Evolutionary conservation across 2,888 invertebrate species (phyloP), one percentile per base, ranked within the genome.

Genomic region (Tipula helvola): DNA sequence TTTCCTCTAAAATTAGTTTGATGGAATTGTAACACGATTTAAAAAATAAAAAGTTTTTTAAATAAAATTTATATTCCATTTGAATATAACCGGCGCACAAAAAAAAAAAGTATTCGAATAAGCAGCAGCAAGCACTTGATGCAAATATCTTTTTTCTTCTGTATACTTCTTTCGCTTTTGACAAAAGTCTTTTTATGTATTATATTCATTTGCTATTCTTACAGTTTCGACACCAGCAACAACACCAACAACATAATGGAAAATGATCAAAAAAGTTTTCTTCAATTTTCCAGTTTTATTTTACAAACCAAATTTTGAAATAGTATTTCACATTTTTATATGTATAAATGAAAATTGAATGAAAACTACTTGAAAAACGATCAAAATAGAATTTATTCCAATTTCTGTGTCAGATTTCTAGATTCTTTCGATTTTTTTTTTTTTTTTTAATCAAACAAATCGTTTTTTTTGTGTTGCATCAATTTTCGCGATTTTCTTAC

Each of bases 21-120:
- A 28, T 71, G 71, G 71, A 71, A 71, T 71, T 71, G 71, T 71
- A 71, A 71, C 71, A 71, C 71, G 71, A 28, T 71, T 71, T 28
- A 71, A 71, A 71, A 71, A 71, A 71, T n/a, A n/a, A n/a, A n/a
- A n/a, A n/a, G n/a, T n/a, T 10, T 71, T 71, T 71, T 71, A 28
- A 71, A 71, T 71, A 71, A 71, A 71, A 71, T 71, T 71, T 71
- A 71, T 71, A 71, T 71, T 71, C 71, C 71, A 71, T 71, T 71
- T 71, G 71, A 71, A 71, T 71, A 71, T 16, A 39, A 5, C n/a
- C 13, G 28, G 71, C 28, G 71, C n/a, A n/a, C n/a, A n/a, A 71
- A 28, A 18, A 71, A 71, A 71, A 52, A 52, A 52, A 16, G 52
- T 71, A 28, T 71, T 28, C 71, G 71, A 28, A 18, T 18, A 71